Percentiles rank a stretch among this genome's conserved stretches.
Evolutionary conservation across 2,113 vertebrate genomes (phyloP).

Genomic region (Shinisaurus crocodilurus): DNA sequence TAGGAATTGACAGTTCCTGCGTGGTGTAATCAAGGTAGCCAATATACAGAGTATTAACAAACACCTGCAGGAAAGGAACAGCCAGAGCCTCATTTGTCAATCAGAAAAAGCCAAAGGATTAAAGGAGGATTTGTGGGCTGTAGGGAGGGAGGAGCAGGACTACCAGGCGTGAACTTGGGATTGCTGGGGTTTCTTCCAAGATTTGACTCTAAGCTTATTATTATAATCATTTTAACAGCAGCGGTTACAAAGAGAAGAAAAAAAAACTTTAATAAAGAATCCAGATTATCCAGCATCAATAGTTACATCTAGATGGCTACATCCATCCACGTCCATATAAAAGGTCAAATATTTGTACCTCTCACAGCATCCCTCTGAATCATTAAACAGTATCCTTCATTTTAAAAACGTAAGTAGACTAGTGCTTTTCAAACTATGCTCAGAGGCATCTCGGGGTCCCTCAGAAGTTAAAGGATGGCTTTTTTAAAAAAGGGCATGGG

Average conservation of each 20-base stretch:
- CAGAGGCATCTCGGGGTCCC: not conserved
- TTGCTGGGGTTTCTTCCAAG: not conserved
- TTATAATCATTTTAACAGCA: not conserved
- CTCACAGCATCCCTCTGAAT: not conserved
- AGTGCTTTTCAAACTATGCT: not conserved
- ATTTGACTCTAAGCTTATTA: not conserved
- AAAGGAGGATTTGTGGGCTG: not conserved
- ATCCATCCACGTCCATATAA: not conserved
- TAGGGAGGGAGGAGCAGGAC: not conserved
- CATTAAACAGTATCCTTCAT: not conserved
- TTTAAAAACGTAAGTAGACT: not conserved
- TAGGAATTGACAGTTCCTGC: slow-evolving; percentile 81
- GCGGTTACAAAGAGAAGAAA: not conserved
- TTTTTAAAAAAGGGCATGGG: too few species aligned
- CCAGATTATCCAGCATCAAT: not conserved
- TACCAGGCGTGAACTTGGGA: not conserved
- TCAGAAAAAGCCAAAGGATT: rapidly evolving
- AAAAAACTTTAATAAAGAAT: not conserved
- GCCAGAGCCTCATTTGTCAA: not conserved
- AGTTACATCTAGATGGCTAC: not conserved
- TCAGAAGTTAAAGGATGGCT: not conserved
- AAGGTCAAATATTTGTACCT: not conserved
- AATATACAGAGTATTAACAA: slow-evolving; percentile 87
- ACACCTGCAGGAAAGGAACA: slow-evolving; percentile 81
- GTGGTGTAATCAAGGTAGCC: slow-evolving; percentile 86